Conservation (phyloP, 2,888 invertebrate genomes). For the Acanthosepion pharaonis region DNA sequence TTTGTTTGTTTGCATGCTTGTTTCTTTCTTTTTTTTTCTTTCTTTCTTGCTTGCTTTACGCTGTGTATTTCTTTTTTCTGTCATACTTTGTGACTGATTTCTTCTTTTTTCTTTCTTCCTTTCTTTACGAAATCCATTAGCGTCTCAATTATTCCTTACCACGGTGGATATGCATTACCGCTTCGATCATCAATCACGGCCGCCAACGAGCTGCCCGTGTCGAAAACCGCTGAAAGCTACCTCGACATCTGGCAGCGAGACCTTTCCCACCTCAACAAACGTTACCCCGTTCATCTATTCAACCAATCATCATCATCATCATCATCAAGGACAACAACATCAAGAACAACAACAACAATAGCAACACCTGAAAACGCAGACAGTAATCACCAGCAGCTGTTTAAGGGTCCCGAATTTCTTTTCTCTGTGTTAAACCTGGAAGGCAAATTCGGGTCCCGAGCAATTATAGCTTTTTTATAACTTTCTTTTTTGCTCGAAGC, state of each 20-base stretch:
- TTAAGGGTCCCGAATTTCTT: too few relatives aligned
- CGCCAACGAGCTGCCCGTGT: not conserved
- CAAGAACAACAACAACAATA: not conserved
- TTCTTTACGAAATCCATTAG: not conserved
- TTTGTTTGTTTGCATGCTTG: not conserved
- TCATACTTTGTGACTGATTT: not conserved
- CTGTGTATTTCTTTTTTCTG: not conserved
- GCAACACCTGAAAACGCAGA: not conserved
- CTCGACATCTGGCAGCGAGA: not conserved
- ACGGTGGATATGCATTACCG: not conserved
- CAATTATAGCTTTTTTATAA: too few relatives aligned
- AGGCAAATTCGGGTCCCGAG: not conserved
- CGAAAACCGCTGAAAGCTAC: not conserved
- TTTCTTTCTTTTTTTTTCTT: not conserved
- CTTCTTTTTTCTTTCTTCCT: not conserved
- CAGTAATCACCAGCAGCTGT: not conserved
- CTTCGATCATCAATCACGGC: not conserved
- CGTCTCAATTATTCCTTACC: not conserved
- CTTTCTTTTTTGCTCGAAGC: too few relatives aligned
- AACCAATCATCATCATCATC: not conserved
- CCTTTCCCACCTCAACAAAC: not conserved
- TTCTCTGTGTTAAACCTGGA: not conserved
- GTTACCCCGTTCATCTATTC: not conserved
- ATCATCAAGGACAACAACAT: not conserved
- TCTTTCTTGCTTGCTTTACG: not conserved